Evolutionary conservation across 2,888 invertebrate species (phyloP).

Genomic region (Trachelus stipa): DNA sequence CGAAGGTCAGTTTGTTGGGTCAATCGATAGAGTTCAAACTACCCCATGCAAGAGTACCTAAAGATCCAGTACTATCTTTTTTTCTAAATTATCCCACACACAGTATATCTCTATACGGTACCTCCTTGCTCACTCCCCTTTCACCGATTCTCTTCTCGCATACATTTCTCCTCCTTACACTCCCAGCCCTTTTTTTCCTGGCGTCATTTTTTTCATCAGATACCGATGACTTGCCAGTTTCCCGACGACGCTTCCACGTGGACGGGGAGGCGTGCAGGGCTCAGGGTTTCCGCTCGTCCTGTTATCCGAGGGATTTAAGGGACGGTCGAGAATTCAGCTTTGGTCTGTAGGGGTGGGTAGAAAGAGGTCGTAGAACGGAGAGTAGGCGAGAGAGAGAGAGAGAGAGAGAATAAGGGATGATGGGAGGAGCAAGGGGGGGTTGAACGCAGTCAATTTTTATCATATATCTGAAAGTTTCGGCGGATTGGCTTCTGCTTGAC

Average conservation of each 20-base stretch:
- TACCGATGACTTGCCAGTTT: slow-evolving; percentile 49
- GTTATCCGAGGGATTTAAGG: slow-evolving; percentile 57
- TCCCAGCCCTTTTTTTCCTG: slow-evolving; percentile 23
- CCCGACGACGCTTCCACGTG: slow-evolving; percentile 14
- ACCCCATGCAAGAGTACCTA: not conserved
- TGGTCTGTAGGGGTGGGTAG: slow-evolving; percentile 5
- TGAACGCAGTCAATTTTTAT: slow-evolving; percentile 62
- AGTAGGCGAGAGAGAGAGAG: not conserved
- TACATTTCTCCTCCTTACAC: not conserved
- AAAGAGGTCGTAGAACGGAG: not conserved
- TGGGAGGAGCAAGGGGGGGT: slow-evolving; percentile 18
- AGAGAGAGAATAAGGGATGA: not conserved
- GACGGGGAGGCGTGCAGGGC: not conserved
- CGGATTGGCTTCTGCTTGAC: slow-evolving; percentile 64
- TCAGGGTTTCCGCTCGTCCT: slow-evolving; percentile 37
- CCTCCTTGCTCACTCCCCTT: not conserved
- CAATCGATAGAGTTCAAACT: not conserved
- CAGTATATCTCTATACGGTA: not conserved
- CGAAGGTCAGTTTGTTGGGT: not conserved
- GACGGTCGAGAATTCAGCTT: slow-evolving; percentile 45
- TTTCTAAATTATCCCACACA: not conserved
- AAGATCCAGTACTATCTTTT: not conserved
- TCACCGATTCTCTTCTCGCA: not conserved
- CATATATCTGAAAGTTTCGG: slow-evolving; percentile 59
- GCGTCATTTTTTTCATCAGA: slow-evolving; percentile 51